Conservation (phyloP, 2,113 vertebrate species). For the Beaufortia kweichowensis region DNA sequence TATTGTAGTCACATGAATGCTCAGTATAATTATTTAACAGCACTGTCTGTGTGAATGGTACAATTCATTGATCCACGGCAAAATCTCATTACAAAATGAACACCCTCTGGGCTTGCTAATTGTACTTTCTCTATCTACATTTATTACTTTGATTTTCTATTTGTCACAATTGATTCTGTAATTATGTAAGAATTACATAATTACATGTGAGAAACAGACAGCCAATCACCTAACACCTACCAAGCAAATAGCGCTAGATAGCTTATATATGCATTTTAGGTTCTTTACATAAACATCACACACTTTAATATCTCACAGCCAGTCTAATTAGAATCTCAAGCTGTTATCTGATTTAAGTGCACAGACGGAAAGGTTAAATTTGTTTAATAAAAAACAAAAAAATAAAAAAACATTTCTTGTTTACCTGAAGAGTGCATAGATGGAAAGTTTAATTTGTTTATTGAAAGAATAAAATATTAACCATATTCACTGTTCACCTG, state of each 20-base stretch:
- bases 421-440: neutral
- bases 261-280: neutral
- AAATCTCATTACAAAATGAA: conserved; percentile 29
- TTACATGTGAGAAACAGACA: neutral
- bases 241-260: neutral
- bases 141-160: conserved; percentile 19
- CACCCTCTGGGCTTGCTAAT: conserved; percentile 15
- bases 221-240: neutral
- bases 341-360: neutral
- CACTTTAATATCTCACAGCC: neutral
- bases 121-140: conserved; percentile 2
- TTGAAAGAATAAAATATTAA: neutral
- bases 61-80: conserved; percentile 14
- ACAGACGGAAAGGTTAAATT: neutral
- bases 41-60: neutral
- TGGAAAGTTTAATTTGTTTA: neutral
- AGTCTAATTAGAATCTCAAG: neutral
- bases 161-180: neutral
- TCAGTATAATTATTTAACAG: conserved; percentile 14
- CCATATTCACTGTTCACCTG: neutral
- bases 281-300: neutral
- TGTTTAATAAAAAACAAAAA: no score
- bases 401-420: no score
- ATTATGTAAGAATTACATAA: conserved; percentile 18
- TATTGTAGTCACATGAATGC: neutral